These are phyloP conservation scores for Gila robusta DNA, from an alignment of 2,797 vertebrate species.

Conservation along the genomic window DNA sequence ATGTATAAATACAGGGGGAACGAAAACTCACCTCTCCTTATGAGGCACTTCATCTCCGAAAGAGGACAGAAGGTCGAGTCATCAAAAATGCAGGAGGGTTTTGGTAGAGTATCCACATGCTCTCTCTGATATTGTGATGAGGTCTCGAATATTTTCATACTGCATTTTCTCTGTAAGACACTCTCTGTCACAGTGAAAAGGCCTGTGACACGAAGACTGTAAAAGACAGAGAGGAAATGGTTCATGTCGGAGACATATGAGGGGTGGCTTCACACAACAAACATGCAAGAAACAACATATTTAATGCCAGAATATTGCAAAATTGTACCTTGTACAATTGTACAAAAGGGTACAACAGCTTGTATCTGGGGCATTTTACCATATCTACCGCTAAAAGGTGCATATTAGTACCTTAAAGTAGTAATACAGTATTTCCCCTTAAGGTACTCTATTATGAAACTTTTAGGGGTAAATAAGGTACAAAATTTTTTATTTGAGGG, in stretches of 20 bases:
- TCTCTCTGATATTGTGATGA: conserved; percentile 12
- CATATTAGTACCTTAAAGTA: neutral
- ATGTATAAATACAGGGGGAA: conserved; percentile 76
- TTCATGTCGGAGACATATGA: neutral
- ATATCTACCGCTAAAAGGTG: neutral
- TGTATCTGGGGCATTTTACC: neutral
- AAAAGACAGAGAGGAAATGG: conserved; percentile 6
- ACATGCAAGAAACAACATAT: neutral
- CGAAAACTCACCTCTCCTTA: conserved; percentile 69
- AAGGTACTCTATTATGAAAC: neutral
- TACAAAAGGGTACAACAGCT: too few relatives aligned
- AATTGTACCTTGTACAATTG: too few relatives aligned
- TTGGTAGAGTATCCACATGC: conserved; percentile 29
- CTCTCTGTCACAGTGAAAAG: conserved; percentile 12
- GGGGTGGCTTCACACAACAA: neutral
- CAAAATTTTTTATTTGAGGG: neutral
- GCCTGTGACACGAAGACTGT: neutral
- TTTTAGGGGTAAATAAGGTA: too few relatives aligned
- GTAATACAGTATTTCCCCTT: neutral
- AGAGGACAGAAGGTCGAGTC: conserved; percentile 77
- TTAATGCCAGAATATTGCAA: neutral
- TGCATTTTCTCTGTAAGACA: neutral
- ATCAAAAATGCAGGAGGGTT: conserved; percentile 76
- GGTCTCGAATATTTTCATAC: conserved; percentile 7
- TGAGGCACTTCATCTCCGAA: conserved; percentile 71